Conservation (phyloP, 2,797 vertebrate species). For the Lepidocolaptes lacrymiger region DNA sequence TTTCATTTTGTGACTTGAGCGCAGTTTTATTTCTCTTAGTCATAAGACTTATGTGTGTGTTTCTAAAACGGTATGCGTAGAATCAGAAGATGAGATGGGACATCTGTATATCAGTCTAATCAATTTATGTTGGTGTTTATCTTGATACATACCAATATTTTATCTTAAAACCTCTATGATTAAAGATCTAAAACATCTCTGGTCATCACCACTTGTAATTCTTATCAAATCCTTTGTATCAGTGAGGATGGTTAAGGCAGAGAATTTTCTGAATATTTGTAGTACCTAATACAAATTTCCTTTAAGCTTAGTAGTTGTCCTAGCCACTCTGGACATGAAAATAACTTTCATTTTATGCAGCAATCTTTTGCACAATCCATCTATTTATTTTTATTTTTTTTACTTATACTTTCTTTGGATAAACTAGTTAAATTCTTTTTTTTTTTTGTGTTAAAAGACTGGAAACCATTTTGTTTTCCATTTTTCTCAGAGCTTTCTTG, state of each 20-base stretch:
- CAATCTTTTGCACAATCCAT: neutral
- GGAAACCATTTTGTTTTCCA: neutral
- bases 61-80: neutral
- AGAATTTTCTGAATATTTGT: neutral
- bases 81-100: neutral
- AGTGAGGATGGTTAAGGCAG: too few species aligned
- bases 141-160: neutral
- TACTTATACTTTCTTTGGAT: neutral
- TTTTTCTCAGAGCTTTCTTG: neutral
- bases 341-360: neutral
- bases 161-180: neutral
- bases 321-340: neutral
- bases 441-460: neutral
- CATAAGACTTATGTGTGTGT: accelerated
- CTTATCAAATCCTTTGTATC: too few species aligned
- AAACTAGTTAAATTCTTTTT: neutral
- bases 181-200: neutral
- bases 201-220: neutral
- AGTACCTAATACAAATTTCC: neutral
- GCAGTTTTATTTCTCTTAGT: neutral
- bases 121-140: neutral
- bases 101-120: neutral
- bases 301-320: neutral
- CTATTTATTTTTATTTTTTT: neutral
- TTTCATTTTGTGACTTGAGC: neutral